Evolutionary conservation across 2,797 vertebrate species (phyloP).

Genomic region (Micromesistius poutassou): DNA sequence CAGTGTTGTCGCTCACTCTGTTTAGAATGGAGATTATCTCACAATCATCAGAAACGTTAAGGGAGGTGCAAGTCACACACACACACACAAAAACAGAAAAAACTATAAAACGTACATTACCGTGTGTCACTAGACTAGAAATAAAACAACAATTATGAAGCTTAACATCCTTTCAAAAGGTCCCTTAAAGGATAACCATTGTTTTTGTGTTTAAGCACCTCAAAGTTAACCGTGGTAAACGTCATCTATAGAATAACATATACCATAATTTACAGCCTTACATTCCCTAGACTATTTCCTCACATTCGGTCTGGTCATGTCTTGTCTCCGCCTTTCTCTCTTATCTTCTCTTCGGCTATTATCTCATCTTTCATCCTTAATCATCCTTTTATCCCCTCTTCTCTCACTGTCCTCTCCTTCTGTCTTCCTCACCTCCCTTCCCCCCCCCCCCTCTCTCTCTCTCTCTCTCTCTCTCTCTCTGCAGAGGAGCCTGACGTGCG

Average conservation of each 20-base stretch:
- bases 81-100: too few species aligned
- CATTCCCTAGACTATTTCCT: neutral
- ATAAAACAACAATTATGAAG: neutral
- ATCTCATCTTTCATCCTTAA: neutral
- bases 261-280: neutral
- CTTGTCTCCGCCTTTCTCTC: neutral
- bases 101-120: too few species aligned
- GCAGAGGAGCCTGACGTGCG: constrained; percentile 78
- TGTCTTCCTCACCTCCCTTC: neutral
- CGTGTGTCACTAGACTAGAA: neutral
- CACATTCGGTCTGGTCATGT: neutral
- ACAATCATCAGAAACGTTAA: neutral
- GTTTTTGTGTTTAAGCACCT: too few species aligned
- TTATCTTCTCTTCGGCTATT: neutral
- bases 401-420: neutral
- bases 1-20: neutral
- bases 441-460: neutral
- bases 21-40: neutral
- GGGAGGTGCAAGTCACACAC: neutral
- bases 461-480: neutral
- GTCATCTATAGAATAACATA: neutral
- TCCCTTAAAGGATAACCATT: neutral
- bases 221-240: neutral
- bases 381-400: neutral
- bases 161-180: neutral